A percentile compares a stretch with the other conserved stretches of the same genome.
phyloP scores from a whole-genome alignment of 2,797 vertebrate genomes.

The Gorsachius magnificus region DNA sequence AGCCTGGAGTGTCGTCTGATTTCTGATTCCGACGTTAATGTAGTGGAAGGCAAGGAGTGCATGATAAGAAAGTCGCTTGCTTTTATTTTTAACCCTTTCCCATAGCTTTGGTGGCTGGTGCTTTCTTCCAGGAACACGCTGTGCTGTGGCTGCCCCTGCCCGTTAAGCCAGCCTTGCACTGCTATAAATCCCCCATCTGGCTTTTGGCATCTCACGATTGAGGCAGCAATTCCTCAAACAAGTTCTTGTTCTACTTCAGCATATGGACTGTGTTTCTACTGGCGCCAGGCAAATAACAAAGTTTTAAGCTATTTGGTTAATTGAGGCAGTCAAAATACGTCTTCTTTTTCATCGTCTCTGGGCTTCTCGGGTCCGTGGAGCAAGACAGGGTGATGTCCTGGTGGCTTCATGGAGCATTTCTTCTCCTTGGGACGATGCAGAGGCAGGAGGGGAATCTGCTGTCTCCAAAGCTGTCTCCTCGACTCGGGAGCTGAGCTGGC shows the following conservation, averaged over 20 bases:
- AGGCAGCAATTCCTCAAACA: constrained; percentile 42
- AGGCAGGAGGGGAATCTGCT: neutral
- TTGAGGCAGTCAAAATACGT: neutral
- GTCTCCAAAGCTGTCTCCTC: neutral
- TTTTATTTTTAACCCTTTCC: constrained; percentile 59
- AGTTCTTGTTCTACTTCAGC: constrained; percentile 58
- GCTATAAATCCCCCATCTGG: constrained; percentile 57
- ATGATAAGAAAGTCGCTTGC: constrained; percentile 21
- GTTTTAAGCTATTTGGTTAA: constrained; percentile 44
- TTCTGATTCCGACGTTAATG: constrained; percentile 22
- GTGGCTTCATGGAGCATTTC: neutral
- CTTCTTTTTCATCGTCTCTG: neutral
- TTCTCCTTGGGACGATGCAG: fast-evolving
- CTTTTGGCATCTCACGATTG: constrained; percentile 35
- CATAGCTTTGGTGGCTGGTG: neutral
- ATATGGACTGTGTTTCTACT: constrained; percentile 37
- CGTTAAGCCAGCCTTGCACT: neutral
- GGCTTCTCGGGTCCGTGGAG: neutral
- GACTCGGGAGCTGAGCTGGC: neutral
- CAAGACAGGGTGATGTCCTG: neutral
- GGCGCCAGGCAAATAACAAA: constrained; percentile 52
- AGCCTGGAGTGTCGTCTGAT: constrained; percentile 39
- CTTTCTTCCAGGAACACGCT: neutral
- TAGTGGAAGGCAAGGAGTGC: constrained; percentile 11
- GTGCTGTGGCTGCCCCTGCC: constrained; percentile 50